Evolutionary conservation across 2,888 invertebrate genomes (phyloP), one percentile per base, ranked within the genome.

Genomic region (Rhagonycha fulva): DNA sequence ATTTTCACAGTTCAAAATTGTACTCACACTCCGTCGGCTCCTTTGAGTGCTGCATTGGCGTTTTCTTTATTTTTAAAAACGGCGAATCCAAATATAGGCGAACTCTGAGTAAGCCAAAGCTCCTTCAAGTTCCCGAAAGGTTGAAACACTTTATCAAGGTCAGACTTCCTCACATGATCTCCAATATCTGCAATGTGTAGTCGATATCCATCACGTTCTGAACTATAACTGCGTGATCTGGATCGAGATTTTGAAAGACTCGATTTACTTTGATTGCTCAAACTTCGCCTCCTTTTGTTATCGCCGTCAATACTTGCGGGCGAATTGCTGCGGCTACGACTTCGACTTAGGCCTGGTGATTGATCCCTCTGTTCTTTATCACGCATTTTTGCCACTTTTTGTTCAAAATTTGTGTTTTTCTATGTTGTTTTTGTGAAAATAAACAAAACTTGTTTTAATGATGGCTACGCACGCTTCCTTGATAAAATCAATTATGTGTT

Each of bases 61-160:
- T 90, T 89, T 81, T 90, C 89, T 80, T 88, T 89, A 78, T 89
- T 88, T 81, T 89, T 89, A 84, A 87, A 91, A 10, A 91, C 90
- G 70, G 91, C 89, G 86, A 91, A 91, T n/a, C 91, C 91, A 87
- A 91, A 91, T 81, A 91, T 90, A 0, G 91, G 91, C 10, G 90
- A 90, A 80, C 90, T 90, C 78, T 89, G 88, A 0, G 91, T 91
- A 84, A 91, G 88, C 91, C 91, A 91, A 5, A 91, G 88, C 82
- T 91, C 91, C 78, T 88, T 87, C 14, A 91, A 81, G 19, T 86
- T 86, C 1, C 91, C 91, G 84, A 88, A 91, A 77, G 89, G 90
- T 28, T 89, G 87, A 84, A 91, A 91, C 1, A 88, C 85, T 81
- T 88, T 88, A 81, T 90, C 89, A 78, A 91, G 84, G 81, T 91